Conservation (phyloP, 2,797 vertebrate genomes). For the Bradypus variegatus region DNA sequence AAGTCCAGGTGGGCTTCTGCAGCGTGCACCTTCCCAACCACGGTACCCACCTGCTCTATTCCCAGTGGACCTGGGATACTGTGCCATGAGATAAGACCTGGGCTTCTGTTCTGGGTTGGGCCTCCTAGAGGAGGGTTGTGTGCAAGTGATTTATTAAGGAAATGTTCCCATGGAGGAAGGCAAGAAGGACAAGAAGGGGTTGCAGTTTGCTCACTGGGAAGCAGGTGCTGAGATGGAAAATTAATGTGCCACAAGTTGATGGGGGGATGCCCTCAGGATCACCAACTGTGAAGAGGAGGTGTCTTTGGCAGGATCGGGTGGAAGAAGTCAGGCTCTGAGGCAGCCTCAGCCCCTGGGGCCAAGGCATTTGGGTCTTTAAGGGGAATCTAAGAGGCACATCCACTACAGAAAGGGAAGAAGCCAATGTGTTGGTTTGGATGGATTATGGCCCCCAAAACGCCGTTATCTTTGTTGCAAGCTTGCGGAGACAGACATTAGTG, state of each 20-base stretch:
- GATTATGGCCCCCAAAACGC: no score
- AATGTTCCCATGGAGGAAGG: no score
- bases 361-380: not conserved
- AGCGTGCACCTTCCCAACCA: no score
- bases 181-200: no score
- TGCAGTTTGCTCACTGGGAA: not conserved
- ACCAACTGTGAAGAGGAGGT: not conserved
- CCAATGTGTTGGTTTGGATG: no score
- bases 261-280: accelerated
- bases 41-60: no score
- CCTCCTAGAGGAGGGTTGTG: not conserved
- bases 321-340: not conserved
- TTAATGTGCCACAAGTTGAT: not conserved
- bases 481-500: no score
- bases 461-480: no score
- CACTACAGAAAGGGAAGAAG: not conserved
- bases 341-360: not conserved
- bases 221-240: not conserved
- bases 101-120: not conserved
- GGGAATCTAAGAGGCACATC: not conserved
- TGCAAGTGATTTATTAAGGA: not conserved
- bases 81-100: not conserved
- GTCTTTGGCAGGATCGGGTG: not conserved
- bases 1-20: not conserved
- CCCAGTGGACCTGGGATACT: not conserved